Conservation (phyloP, 1,140 invertebrate genomes). For the Lamellibrachia luymesi region DNA sequence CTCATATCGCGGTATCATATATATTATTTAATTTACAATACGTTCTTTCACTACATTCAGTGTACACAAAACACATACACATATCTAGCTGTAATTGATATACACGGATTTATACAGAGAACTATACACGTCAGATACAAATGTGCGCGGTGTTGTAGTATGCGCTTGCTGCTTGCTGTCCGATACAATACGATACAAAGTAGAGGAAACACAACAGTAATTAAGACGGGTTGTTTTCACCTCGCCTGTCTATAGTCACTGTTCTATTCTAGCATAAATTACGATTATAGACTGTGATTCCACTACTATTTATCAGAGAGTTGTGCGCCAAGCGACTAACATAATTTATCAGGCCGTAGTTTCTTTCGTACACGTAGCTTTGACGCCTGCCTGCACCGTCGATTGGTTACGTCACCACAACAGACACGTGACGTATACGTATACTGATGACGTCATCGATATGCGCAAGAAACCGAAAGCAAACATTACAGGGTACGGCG, state of each 20-base stretch:
- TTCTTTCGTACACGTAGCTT: background rate
- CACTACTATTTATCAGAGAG: background rate
- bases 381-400: background rate
- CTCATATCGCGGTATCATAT: background rate
- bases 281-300: background rate
- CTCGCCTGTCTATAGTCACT: background rate
- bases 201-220: background rate
- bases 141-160: background rate
- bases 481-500: background rate
- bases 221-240: background rate
- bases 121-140: background rate
- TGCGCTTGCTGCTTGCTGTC: background rate
- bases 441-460: background rate
- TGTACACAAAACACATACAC: background rate
- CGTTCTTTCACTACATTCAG: background rate
- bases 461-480: background rate
- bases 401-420: background rate
- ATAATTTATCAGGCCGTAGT: background rate
- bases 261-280: background rate
- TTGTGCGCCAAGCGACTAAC: background rate
- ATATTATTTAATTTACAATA: slow-evolving; percentile 4
- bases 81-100: background rate
- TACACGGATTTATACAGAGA: background rate
- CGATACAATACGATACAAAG: background rate
- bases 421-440: background rate